Evolutionary conservation across 2,888 invertebrate genomes (phyloP).

Genomic region (Eristalis pertinax): DNA sequence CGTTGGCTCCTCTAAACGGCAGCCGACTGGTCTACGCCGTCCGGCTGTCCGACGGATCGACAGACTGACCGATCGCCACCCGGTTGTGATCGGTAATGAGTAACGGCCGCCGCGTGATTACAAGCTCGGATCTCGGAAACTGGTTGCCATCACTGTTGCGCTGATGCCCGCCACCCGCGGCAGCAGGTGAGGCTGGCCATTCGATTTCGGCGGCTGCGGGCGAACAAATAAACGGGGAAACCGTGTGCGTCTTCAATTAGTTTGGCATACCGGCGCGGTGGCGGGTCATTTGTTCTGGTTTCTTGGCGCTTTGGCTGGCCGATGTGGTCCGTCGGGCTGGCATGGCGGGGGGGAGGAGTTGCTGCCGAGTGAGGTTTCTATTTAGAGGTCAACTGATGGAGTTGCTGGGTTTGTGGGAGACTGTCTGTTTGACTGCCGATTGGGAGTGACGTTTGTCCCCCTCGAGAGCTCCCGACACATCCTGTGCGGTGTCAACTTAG

Average conservation of each 20-base stretch:
- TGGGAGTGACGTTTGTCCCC: too few species aligned
- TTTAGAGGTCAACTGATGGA: neutral
- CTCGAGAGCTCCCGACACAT: too few species aligned
- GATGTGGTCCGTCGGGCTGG: neutral
- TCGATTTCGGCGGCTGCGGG: neutral
- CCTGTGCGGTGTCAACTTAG: neutral
- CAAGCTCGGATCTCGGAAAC: neutral
- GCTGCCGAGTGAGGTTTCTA: neutral
- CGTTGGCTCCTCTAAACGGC: neutral
- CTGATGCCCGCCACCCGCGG: neutral
- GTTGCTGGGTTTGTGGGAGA: too few species aligned
- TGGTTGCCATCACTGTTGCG: neutral
- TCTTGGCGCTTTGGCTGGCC: neutral
- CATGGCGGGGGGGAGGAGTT: neutral
- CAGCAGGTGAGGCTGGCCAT: neutral
- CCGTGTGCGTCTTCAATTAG: conserved; percentile 63
- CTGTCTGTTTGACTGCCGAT: too few species aligned
- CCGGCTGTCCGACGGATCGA: neutral
- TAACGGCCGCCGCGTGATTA: neutral
- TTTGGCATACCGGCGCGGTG: conserved; percentile 54
- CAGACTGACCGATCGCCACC: neutral
- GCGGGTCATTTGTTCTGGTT: conserved; percentile 62
- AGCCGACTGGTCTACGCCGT: neutral
- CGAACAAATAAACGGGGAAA: conserved; percentile 30
- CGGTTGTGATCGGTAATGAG: neutral